Percentiles rank a stretch among this genome's conserved stretches.
These are phyloP conservation scores for Lynx canadensis DNA, from an alignment of 2,113 vertebrate species.

Conservation along the genomic window DNA sequence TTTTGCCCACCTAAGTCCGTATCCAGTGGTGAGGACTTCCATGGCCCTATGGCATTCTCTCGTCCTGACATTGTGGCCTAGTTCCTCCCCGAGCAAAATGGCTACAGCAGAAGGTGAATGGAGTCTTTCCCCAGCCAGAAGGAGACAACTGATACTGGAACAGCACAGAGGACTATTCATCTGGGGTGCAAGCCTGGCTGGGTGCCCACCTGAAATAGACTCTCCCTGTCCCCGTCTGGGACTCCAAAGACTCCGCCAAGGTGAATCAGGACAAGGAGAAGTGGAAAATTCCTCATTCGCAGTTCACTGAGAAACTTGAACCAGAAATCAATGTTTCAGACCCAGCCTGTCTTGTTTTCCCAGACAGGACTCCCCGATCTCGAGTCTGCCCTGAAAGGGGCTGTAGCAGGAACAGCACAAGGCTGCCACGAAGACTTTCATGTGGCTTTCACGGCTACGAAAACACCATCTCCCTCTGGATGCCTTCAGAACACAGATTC, in stretches of 20 bases:
- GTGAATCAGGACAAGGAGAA: slow-evolving; percentile 67
- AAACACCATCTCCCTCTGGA: slow-evolving; percentile 59
- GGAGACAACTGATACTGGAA: background rate
- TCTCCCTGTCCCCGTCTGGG: slow-evolving; percentile 33
- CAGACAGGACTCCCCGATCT: slow-evolving; percentile 69
- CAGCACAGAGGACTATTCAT: slow-evolving; percentile 35
- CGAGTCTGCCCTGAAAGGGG: background rate
- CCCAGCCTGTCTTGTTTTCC: slow-evolving; percentile 74
- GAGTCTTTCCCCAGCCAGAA: background rate
- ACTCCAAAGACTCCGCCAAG: slow-evolving; percentile 64
- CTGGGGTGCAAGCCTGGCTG: background rate
- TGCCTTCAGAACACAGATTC: slow-evolving; percentile 77
- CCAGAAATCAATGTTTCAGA: slow-evolving; percentile 76
- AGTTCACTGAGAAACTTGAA: slow-evolving; percentile 69
- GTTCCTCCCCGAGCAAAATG: background rate
- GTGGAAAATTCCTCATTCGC: slow-evolving; percentile 70
- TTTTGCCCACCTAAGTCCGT: background rate
- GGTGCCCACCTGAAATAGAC: background rate
- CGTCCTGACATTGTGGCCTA: background rate
- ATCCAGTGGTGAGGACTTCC: background rate
- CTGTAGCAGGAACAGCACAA: background rate
- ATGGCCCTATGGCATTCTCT: background rate
- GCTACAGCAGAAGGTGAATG: background rate
- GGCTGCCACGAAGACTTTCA: slow-evolving; percentile 54
- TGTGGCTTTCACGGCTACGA: slow-evolving; percentile 77